A percentile compares a stretch with the other conserved stretches of the same genome.
Evolutionary conservation across 2,888 invertebrate species (phyloP).

Genomic region (Ptychoptera albimana): DNA sequence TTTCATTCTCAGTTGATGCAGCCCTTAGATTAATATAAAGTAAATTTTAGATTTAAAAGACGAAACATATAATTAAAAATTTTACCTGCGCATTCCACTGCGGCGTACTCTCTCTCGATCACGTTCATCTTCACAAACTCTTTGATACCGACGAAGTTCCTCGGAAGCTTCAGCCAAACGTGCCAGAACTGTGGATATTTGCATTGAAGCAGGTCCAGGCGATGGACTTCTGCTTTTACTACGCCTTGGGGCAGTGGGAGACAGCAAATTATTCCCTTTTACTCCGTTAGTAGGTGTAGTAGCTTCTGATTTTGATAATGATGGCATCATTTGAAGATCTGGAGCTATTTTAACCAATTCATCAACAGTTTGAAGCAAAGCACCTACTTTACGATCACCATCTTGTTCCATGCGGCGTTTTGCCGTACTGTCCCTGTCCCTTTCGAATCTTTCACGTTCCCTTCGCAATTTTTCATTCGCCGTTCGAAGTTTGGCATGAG

Average conservation of each 20-base stretch:
- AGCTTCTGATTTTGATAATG: conserved; percentile 31
- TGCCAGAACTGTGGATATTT: conserved; percentile 32
- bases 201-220: conserved; percentile 14
- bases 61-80: background rate
- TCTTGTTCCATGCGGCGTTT: conserved; percentile 42
- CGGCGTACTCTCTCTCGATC: conserved; percentile 33
- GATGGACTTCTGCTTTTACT: conserved; percentile 23
- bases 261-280: conserved; percentile 14
- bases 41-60: too few relatives aligned
- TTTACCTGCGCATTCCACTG: conserved; percentile 19
- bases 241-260: conserved; percentile 21
- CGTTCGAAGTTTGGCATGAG: conserved; percentile 78
- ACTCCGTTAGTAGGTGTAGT: conserved; percentile 11
- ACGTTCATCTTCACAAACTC: conserved; percentile 34
- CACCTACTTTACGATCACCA: conserved; percentile 56
- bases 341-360: conserved; percentile 63
- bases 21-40: too few relatives aligned
- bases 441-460: conserved; percentile 73
- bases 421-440: conserved; percentile 47
- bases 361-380: conserved; percentile 61
- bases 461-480: conserved; percentile 79
- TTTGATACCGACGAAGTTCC: conserved; percentile 41
- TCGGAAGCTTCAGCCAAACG: conserved; percentile 55
- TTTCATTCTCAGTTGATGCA: conserved; percentile 50
- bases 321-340: conserved; percentile 36